Percentiles rank a stretch among this genome's conserved stretches.
phyloP scores from a whole-genome alignment of 2,113 vertebrate species.

The Planiliza haematocheilus region DNA sequence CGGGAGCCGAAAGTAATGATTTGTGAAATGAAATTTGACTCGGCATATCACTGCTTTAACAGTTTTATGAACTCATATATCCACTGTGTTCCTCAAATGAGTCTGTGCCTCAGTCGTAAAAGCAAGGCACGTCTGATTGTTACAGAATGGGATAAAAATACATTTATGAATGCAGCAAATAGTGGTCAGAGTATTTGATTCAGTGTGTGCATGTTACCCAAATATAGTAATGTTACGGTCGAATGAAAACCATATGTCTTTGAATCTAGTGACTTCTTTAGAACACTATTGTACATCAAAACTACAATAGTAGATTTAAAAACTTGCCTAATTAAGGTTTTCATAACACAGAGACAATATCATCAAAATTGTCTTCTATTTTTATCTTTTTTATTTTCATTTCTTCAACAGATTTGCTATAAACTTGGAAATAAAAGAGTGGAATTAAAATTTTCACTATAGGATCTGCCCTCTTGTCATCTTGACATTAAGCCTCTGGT shows the following conservation, averaged over 20 bases:
- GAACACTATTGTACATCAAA: too few relatives aligned
- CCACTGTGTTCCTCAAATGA: constrained; percentile 38
- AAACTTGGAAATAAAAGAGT: too few relatives aligned
- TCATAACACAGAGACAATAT: too few relatives aligned
- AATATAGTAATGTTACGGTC: neutral
- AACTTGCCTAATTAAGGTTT: too few relatives aligned
- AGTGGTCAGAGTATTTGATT: neutral
- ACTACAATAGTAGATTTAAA: too few relatives aligned
- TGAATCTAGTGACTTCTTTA: neutral
- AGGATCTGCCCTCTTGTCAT: too few relatives aligned
- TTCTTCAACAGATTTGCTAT: too few relatives aligned
- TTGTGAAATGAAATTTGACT: constrained; percentile 70
- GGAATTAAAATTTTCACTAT: too few relatives aligned
- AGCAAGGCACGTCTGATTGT: constrained; percentile 15
- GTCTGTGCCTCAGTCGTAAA: constrained; percentile 15
- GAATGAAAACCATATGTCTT: neutral
- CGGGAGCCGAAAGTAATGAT: constrained; percentile 63
- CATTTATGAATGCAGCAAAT: constrained; percentile 18
- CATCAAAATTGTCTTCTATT: too few relatives aligned
- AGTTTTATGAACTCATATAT: constrained; percentile 54
- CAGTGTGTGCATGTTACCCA: too few relatives aligned
- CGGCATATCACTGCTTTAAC: constrained; percentile 46
- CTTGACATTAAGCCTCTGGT: too few relatives aligned
- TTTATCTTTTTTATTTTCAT: too few relatives aligned
- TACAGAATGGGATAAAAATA: neutral